These are phyloP conservation scores for Telenomus remus DNA, from an alignment of 1,140 invertebrate genomes.

Conservation along the genomic window DNA sequence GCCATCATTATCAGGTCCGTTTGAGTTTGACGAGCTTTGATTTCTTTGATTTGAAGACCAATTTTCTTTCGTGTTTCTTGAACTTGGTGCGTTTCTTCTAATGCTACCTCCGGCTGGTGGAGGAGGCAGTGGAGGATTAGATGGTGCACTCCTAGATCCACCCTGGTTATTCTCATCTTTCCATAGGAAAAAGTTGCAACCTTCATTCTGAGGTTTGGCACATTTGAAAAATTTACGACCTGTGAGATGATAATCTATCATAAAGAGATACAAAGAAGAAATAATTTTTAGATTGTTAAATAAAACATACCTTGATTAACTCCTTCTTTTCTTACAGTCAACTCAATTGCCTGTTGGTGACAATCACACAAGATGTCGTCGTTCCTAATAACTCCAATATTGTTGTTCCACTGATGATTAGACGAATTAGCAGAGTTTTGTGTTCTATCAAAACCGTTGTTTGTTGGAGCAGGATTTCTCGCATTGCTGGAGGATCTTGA, in stretches of 20 bases:
- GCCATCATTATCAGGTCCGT: slow-evolving; percentile 14
- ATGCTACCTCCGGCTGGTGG: slow-evolving; percentile 30
- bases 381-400: slow-evolving; percentile 56
- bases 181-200: slow-evolving; percentile 88
- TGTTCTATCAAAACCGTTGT: slow-evolving; percentile 6
- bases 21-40: slow-evolving; percentile 1
- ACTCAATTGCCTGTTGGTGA: slow-evolving; percentile 76
- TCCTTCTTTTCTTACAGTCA: slow-evolving; percentile 86
- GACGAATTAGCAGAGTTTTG: slow-evolving; percentile 18
- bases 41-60: too few species aligned
- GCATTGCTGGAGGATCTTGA: too few species aligned
- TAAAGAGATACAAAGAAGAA: too few species aligned
- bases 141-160: slow-evolving; percentile 12
- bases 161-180: slow-evolving; percentile 67
- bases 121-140: slow-evolving; percentile 24
- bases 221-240: slow-evolving; percentile 89
- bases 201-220: slow-evolving; percentile 72
- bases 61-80: slow-evolving; percentile 31
- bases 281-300: too few species aligned
- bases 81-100: slow-evolving; percentile 40
- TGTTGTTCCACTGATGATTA: slow-evolving; percentile 14
- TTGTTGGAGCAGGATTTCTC: neutral
- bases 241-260: slow-evolving; percentile 58
- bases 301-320: slow-evolving; percentile 85
- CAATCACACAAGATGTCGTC: slow-evolving; percentile 78